A percentile compares a stretch with the other conserved stretches of the same genome.
phyloP scores from a whole-genome alignment of 2,113 vertebrate genomes.

The Tiliqua scincoides region DNA sequence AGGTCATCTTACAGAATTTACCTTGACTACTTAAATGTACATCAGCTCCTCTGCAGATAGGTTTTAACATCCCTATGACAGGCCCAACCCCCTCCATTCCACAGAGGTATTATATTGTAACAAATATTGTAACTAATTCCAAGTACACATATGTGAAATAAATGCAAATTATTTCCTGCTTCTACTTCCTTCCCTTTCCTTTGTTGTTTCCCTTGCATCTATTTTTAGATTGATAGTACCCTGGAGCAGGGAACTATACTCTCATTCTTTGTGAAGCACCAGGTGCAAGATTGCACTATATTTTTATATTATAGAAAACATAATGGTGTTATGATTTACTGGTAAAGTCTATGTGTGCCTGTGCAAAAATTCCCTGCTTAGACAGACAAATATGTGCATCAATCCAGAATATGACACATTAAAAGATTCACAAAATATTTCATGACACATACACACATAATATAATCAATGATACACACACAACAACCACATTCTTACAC shows the following conservation, averaged over 20 bases:
- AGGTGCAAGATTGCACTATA: too few species aligned
- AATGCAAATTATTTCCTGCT: too few species aligned
- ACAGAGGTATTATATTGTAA: too few species aligned
- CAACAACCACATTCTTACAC: background rate
- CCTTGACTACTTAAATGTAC: background rate
- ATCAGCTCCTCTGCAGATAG: background rate
- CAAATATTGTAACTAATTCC: too few species aligned
- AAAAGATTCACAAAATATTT: conserved; percentile 24
- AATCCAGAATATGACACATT: conserved; percentile 17
- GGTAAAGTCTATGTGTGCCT: background rate
- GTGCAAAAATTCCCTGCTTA: conserved; percentile 15
- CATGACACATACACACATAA: background rate
- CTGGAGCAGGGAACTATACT: too few species aligned
- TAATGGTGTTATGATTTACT: background rate
- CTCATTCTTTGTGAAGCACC: too few species aligned
- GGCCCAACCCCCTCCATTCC: background rate
- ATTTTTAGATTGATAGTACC: too few species aligned
- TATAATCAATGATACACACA: background rate
- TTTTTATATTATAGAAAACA: too few species aligned
- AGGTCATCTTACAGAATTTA: background rate
- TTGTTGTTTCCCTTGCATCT: too few species aligned
- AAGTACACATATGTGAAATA: too few species aligned
- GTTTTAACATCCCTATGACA: background rate
- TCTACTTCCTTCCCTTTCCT: too few species aligned
- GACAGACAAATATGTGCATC: background rate